Evolutionary conservation across 2,888 invertebrate genomes (phyloP).

Genomic region (Tinea semifulvella): DNA sequence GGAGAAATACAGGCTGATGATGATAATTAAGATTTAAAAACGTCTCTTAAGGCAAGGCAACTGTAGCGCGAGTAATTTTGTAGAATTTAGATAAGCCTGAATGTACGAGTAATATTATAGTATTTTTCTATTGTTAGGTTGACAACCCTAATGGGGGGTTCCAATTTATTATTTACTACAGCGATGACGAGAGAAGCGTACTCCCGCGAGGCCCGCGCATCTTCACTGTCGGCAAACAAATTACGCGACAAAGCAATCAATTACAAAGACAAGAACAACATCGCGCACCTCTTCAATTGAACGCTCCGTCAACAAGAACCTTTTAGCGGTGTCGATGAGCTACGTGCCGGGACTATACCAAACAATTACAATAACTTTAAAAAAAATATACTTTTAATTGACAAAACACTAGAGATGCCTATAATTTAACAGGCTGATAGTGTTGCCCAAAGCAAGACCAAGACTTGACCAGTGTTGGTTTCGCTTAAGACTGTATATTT

Average conservation of each 20-base stretch:
- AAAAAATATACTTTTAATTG: too few relatives aligned
- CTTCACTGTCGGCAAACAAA: constrained; percentile 54
- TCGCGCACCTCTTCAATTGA: constrained; percentile 54
- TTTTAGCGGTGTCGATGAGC: constrained; percentile 45
- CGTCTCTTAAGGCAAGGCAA: too few relatives aligned
- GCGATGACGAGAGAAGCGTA: constrained; percentile 42
- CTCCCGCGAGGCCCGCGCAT: constrained; percentile 41
- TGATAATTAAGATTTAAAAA: too few relatives aligned
- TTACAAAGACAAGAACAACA: constrained; percentile 56
- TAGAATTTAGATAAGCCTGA: too few relatives aligned
- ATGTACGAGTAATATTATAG: too few relatives aligned
- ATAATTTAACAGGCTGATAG: too few relatives aligned
- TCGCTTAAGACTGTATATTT: too few relatives aligned
- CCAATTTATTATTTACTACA: constrained; percentile 59
- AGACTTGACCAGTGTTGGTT: too few relatives aligned
- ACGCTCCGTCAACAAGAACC: constrained; percentile 64
- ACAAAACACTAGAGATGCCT: too few relatives aligned
- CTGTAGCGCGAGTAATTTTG: too few relatives aligned
- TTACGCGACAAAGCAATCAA: constrained; percentile 67
- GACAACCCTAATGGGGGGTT: not conserved
- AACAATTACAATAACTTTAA: constrained; percentile 39
- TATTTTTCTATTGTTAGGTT: not conserved
- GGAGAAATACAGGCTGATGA: too few relatives aligned
- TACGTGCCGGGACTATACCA: constrained; percentile 44
- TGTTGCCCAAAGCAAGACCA: too few relatives aligned